These are phyloP conservation scores for Sarcophaga subvicina DNA, from an alignment of 2,888 invertebrate genomes.

Conservation along the genomic window DNA sequence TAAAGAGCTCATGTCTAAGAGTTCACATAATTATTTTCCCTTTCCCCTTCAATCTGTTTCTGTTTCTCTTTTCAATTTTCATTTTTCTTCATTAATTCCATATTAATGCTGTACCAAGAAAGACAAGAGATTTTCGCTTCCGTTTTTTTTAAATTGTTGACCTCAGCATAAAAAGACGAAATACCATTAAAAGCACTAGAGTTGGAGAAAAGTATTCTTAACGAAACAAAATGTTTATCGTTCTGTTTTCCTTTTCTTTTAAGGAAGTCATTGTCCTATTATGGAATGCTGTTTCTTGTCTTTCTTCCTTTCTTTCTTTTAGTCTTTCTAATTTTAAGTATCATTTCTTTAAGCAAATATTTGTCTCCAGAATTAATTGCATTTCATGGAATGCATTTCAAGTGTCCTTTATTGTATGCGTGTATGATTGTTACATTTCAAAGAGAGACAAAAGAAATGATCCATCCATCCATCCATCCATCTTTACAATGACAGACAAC, in stretches of 20 bases:
- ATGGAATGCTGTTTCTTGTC: not conserved
- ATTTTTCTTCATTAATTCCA: no score
- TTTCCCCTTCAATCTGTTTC: no score
- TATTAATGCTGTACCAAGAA: not conserved
- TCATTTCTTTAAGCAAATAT: conserved; percentile 46
- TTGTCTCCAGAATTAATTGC: conserved; percentile 51
- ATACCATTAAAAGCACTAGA: not conserved
- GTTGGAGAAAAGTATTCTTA: no score
- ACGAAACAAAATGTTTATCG: no score
- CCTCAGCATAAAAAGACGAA: not conserved
- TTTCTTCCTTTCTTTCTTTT: not conserved
- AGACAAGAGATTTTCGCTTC: conserved; percentile 36
- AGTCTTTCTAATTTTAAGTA: conserved; percentile 1
- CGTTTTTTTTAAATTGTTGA: conserved; percentile 15
- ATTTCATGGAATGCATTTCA: conserved; percentile 31
- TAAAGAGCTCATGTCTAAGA: no score
- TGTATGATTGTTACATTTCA: not conserved
- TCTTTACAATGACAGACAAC: not conserved
- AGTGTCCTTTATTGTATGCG: conserved; percentile 11
- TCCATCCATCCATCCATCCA: no score
- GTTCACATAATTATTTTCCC: no score
- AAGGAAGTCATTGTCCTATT: conserved; percentile 59
- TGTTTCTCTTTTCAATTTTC: no score
- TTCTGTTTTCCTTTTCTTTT: no score
- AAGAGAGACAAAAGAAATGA: no score